Evolutionary conservation across 2,797 vertebrate genomes (phyloP), one percentile per base, ranked within the genome.

Genomic region (Chrosomus eos): DNA sequence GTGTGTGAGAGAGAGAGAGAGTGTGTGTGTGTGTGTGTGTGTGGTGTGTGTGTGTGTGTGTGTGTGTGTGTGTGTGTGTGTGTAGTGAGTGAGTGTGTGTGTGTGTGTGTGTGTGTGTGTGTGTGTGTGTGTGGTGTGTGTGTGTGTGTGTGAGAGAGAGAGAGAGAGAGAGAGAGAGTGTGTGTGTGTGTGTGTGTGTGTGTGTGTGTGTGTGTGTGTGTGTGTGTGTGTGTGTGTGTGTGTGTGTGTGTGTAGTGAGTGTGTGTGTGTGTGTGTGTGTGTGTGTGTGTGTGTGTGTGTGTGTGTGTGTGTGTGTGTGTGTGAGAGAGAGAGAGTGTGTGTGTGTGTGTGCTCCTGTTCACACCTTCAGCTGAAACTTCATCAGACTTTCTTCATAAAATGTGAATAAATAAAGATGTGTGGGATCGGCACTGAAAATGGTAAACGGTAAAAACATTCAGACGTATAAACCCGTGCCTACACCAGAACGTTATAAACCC

Each of bases 81-180:
- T n/a, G n/a, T n/a, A n/a, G n/a, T n/a, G n/a, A n/a, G n/a, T n/a
- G n/a, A n/a, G n/a, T n/a, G n/a, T n/a, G n/a, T n/a, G n/a, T n/a
- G 76, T 84, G 72, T 74, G 83, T 74, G 60, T 86, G 86, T 64
- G 80, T 74, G 60, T 86, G 87, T 64, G 80, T 74, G 60, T 86
- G 87, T 66, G 80, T 74, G 60, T 83, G 86, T 58, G 72, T 74
- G 81, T 43, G 2, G 76, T 84, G 72, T 74, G 83, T 74, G 60
- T 86, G 86, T 64, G 80, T 74, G 60, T 86, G 87, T 64, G 80
- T 74, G 60, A n/a, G n/a, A n/a, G n/a, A n/a, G n/a, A n/a, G n/a
- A n/a, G n/a, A n/a, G n/a, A n/a, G n/a, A n/a, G n/a, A n/a, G n/a
- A n/a, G n/a, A n/a, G n/a, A n/a, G n/a, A n/a, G n/a, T 86, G 87